Conservation (phyloP, 2,888 invertebrate species). For the Timema cristinae region DNA sequence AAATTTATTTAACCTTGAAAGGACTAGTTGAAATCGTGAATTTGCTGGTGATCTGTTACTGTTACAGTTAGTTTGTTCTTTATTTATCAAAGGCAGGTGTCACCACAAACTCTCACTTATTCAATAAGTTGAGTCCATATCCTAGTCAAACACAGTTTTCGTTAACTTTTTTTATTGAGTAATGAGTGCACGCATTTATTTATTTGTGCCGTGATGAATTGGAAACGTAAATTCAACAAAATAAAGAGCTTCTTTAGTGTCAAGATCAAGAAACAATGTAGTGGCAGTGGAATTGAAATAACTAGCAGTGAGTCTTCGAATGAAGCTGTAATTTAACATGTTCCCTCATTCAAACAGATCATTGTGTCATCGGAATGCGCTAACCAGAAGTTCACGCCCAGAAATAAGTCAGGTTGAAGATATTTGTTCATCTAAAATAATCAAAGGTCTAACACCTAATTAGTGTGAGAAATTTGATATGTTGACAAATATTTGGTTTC, state of each 20-base stretch:
- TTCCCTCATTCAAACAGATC: neutral
- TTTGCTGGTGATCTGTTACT: too few relatives aligned
- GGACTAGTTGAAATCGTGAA: too few relatives aligned
- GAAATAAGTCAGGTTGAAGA: neutral
- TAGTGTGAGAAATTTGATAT: neutral
- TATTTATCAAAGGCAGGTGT: too few relatives aligned
- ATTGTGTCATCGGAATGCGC: neutral
- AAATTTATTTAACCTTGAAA: too few relatives aligned
- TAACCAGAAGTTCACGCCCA: neutral
- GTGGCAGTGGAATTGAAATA: neutral
- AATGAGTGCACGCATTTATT: too few relatives aligned
- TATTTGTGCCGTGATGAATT: neutral
- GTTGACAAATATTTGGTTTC: conserved; percentile 3
- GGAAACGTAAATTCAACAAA: neutral
- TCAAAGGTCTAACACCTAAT: neutral
- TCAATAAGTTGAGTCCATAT: too few relatives aligned
- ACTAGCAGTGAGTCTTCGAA: neutral
- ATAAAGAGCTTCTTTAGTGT: neutral
- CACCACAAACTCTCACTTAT: too few relatives aligned
- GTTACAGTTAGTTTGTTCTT: too few relatives aligned
- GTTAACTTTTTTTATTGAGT: too few relatives aligned
- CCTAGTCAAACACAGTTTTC: too few relatives aligned
- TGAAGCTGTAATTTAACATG: neutral
- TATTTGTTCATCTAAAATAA: neutral
- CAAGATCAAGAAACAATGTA: neutral